Percentiles rank a stretch among this genome's conserved stretches.
These are phyloP conservation scores for Lepus europaeus DNA, from an alignment of 2,113 vertebrate species.

Conservation along the genomic window DNA sequence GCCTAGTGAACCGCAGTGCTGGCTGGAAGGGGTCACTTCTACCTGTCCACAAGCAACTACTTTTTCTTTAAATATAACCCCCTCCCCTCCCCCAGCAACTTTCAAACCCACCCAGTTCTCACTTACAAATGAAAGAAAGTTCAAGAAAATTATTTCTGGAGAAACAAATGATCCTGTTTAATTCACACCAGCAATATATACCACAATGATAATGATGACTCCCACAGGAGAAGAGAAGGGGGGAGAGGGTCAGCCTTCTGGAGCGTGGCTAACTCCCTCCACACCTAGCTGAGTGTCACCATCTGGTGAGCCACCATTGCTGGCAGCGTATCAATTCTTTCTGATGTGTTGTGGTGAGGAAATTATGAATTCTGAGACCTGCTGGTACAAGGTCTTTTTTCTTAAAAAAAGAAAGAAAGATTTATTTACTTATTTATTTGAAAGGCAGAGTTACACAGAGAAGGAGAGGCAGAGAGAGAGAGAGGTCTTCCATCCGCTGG, in stretches of 20 bases:
- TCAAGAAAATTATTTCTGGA: conserved; percentile 62
- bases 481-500: too few species aligned
- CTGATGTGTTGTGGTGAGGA: background rate
- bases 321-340: background rate
- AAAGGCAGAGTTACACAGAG: too few species aligned
- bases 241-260: background rate
- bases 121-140: conserved; percentile 55
- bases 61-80: conserved; percentile 11
- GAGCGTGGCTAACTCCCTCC: background rate
- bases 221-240: background rate
- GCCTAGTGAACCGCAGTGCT: too few species aligned
- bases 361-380: conserved; percentile 5
- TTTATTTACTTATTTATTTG: too few species aligned
- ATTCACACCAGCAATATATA: conserved; percentile 15
- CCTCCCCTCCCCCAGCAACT: background rate
- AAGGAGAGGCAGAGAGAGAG: too few species aligned
- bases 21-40: background rate
- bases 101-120: conserved; percentile 14
- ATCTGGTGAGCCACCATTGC: background rate
- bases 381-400: background rate
- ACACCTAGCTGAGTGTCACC: background rate
- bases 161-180: conserved; percentile 38
- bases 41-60: background rate
- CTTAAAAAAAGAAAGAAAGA: too few species aligned
- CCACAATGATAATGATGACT: background rate